Evolutionary conservation across 2,888 invertebrate species (phyloP).

Genomic region (Caenorhabditis wallacei): DNA sequence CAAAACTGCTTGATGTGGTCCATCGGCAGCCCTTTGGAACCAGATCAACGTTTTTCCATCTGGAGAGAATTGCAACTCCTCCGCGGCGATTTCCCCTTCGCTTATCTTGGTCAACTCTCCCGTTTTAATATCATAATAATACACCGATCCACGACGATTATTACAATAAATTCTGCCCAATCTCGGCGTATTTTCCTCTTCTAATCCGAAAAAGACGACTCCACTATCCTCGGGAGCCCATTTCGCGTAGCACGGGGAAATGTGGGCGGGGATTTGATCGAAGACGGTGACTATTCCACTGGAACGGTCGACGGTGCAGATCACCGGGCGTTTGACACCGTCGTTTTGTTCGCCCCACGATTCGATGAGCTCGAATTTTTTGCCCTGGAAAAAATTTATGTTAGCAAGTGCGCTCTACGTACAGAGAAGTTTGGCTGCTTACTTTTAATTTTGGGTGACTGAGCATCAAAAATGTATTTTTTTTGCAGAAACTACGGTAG

Average conservation of each 20-base stretch:
- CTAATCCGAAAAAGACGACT: conserved; percentile 81
- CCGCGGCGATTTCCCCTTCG: conserved; percentile 59
- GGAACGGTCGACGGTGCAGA: conserved; percentile 78
- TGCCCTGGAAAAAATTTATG: conserved; percentile 77
- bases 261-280: conserved; percentile 72
- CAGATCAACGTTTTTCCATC: conserved; percentile 73
- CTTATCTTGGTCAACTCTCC: conserved; percentile 69
- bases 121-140: conserved; percentile 75
- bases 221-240: conserved; percentile 82
- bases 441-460: too few relatives aligned
- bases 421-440: too few relatives aligned
- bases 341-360: conserved; percentile 81
- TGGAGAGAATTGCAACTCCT: conserved; percentile 74
- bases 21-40: conserved; percentile 74
- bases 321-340: conserved; percentile 77
- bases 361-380: conserved; percentile 77
- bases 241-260: conserved; percentile 75
- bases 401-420: too few relatives aligned
- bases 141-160: conserved; percentile 76
- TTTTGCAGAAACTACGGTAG: too few relatives aligned
- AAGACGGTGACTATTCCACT: conserved; percentile 73
- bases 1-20: conserved; percentile 77
- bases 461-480: too few relatives aligned
- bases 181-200: conserved; percentile 71
- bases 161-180: conserved; percentile 80